A percentile compares a stretch with the other conserved stretches of the same genome.
These are phyloP conservation scores for Clinocottus analis DNA, from an alignment of 2,113 vertebrate species.

Conservation along the genomic window DNA sequence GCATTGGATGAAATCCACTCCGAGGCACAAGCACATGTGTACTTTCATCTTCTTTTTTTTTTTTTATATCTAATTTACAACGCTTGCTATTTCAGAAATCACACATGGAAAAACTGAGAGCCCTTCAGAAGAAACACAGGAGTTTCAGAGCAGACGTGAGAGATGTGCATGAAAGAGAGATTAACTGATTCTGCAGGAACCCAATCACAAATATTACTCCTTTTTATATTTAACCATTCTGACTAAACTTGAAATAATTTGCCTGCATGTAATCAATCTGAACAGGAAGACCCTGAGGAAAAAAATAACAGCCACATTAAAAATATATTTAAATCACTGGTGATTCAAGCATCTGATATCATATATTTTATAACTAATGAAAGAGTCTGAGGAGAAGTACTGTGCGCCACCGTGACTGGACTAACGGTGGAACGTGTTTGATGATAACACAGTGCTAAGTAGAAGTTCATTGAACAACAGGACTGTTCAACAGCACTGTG, in stretches of 20 bases:
- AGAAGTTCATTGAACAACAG: constrained; percentile 6
- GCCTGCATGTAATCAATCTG: constrained; percentile 6
- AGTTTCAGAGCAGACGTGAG: constrained; percentile 1
- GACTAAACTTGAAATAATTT: constrained; percentile 36
- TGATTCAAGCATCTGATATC: constrained; percentile 29
- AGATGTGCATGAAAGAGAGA: constrained; percentile 1
- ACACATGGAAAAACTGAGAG: constrained; percentile 7
- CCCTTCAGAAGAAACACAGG: background rate
- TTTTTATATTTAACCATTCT: constrained; percentile 47
- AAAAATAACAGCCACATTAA: constrained; percentile 29
- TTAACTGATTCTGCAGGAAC: constrained; percentile 3
- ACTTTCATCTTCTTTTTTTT: constrained; percentile 28
- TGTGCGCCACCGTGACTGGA: background rate
- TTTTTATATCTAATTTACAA: constrained; percentile 14
- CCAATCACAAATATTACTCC: constrained; percentile 33
- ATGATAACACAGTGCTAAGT: background rate
- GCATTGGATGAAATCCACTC: constrained; percentile 28
- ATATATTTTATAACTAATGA: constrained; percentile 13
- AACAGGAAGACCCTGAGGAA: constrained; percentile 23
- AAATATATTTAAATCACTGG: constrained; percentile 32
- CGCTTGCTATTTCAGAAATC: constrained; percentile 16
- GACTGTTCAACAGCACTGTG: constrained; percentile 4
- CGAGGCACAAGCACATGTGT: background rate
- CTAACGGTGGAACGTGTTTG: background rate
- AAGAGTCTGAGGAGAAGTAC: background rate